Base-by-base conservation (phyloP, 2,888 invertebrate genomes). In the Exephanes ischioxanthus region DNA sequence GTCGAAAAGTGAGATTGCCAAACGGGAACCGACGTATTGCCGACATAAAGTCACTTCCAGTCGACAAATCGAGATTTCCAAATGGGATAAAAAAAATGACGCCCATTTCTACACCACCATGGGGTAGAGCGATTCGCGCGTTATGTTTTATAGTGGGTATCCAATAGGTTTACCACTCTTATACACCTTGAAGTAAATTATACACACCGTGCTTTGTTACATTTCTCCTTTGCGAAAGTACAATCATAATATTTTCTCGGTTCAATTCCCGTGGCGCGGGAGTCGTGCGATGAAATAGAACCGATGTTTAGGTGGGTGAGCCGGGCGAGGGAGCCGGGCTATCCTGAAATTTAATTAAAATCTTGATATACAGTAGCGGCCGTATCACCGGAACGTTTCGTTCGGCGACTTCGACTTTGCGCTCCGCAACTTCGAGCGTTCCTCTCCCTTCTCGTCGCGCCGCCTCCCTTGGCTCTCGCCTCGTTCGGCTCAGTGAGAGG, bases 281-380 rank as follows among this genome's bases (percentile, higher is more conserved):
- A 51, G 6, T 30, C 30, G 30, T 14, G 4, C 58, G 61, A 45
- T 70, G 48, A 75, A 83, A 79, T 63, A 45, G 72, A 45, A 19
- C 51, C 78, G 48, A 84, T 48, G 84, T 80, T 80, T 70, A 80
- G 45, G 75, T 61, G 83, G 58, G 72, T 61, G 72, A 72, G 22
- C 78, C n/a, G 63, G 61, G 4, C 30, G 26, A 4, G 33, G 1
- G 16, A 63, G 61, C 22, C 22, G 26, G 63, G 45, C 70, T 63
- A 84, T 80, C 55, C 71, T 71, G 80, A 84, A 78, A 84, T 73
- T 84, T 76, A 79, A 84, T 79, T 84, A 61, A 70, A 84, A 80
- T 80, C 84, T 76, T 84, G 80, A 84, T 80, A 30, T 84, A 84
- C 84, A 84, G 84, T 80, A 84, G 84, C 84, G 84, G 75, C 71